Percentiles rank a stretch among this genome's conserved stretches.
These are phyloP conservation scores for Clinocottus analis DNA, from an alignment of 2,113 vertebrate genomes.

Conservation along the genomic window DNA sequence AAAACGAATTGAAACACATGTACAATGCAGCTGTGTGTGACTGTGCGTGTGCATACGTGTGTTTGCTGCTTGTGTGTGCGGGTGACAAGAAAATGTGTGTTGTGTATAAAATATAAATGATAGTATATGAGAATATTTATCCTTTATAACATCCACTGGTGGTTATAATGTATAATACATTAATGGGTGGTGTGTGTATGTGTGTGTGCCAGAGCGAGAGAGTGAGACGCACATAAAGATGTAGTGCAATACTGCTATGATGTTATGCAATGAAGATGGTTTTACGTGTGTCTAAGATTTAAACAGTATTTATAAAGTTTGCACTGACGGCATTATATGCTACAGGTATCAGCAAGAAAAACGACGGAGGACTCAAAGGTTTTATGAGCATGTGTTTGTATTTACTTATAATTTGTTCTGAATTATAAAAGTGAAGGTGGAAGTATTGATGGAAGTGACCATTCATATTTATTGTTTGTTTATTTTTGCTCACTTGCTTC, in stretches of 20 bases:
- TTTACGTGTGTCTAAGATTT: conserved; percentile 64
- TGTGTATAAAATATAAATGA: conserved; percentile 60
- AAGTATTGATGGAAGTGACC: conserved; percentile 73
- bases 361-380: conserved; percentile 35
- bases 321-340: conserved; percentile 73
- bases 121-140: conserved; percentile 60
- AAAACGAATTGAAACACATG: conserved; percentile 52
- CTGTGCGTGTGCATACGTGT: conserved; percentile 29
- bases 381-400: conserved; percentile 77
- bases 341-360: conserved; percentile 54
- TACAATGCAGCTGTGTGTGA: conserved; percentile 70
- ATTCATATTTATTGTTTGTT: conserved; percentile 72
- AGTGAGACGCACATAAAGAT: conserved; percentile 65
- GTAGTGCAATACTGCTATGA: conserved; percentile 77
- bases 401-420: conserved; percentile 74
- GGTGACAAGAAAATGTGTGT: conserved; percentile 30
- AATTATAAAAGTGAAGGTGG: conserved; percentile 75
- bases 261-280: conserved; percentile 80
- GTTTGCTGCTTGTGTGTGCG: conserved; percentile 46
- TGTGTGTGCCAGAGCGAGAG: conserved; percentile 43
- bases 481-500: conserved; percentile 55
- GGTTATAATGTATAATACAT: conserved; percentile 65
- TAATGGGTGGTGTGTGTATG: conserved; percentile 49
- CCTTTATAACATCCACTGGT: conserved; percentile 62
- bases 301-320: conserved; percentile 74